Percentiles rank a stretch among this genome's conserved stretches.
phyloP scores from a whole-genome alignment of 2,888 invertebrate species.

The Spicauda simplicius region DNA sequence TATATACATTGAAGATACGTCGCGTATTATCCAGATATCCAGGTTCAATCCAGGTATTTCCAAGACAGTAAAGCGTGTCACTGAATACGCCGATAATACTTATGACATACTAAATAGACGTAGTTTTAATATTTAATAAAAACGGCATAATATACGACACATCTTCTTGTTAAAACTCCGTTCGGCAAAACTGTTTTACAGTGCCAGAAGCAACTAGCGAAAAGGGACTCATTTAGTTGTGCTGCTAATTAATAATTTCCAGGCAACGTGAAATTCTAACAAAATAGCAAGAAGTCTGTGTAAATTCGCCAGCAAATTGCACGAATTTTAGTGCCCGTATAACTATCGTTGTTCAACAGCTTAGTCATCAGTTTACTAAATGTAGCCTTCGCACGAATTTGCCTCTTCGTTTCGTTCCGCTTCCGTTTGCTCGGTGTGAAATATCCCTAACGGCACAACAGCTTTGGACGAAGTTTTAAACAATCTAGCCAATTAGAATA shows the following conservation, averaged over 20 bases:
- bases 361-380: constrained; percentile 33
- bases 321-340: constrained; percentile 7
- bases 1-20: background rate
- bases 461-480: constrained; percentile 31
- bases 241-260: constrained; percentile 16
- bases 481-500: constrained; percentile 35
- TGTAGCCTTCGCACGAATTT: constrained; percentile 22
- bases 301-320: constrained; percentile 19
- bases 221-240: constrained; percentile 3
- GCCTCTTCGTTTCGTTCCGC: constrained; percentile 29
- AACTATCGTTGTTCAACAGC: constrained; percentile 29
- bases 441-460: constrained; percentile 30
- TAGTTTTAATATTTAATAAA: no score
- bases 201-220: background rate
- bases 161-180: background rate
- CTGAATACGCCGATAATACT: no score
- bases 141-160: no score
- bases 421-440: constrained; percentile 24
- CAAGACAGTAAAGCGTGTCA: no score
- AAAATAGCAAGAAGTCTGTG: constrained; percentile 1
- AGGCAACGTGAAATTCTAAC: background rate
- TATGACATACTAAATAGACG: no score
- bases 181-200: background rate
- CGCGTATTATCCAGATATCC: background rate
- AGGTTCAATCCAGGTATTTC: no score